These are phyloP conservation scores for Agrypnia vestita DNA, from an alignment of 1,140 invertebrate species.

Conservation along the genomic window DNA sequence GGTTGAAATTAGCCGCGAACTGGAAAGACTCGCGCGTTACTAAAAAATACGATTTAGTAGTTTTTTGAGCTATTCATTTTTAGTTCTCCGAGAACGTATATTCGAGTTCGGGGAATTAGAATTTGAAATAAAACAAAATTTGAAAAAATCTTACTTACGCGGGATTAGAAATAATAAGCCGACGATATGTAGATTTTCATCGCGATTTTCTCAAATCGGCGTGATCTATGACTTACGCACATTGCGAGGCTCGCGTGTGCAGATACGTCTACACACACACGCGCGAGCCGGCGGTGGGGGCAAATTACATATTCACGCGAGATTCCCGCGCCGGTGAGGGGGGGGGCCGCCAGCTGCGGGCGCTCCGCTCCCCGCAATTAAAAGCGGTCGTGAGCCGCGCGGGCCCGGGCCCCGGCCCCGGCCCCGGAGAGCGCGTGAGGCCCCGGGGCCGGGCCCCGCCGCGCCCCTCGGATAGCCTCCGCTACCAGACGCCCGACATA, in stretches of 20 bases:
- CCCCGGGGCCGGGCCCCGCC: slow-evolving; percentile 12
- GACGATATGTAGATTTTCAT: too few species aligned
- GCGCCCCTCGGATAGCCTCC: slow-evolving; percentile 1
- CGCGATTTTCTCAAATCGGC: too few species aligned
- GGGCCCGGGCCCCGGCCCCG: slow-evolving; percentile 12
- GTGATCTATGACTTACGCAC: slow-evolving; percentile 44
- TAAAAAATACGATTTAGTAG: too few species aligned
- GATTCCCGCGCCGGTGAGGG: slow-evolving; percentile 31
- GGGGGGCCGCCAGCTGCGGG: slow-evolving; percentile 48
- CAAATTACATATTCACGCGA: slow-evolving; percentile 43
- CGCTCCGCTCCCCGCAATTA: slow-evolving; percentile 41
- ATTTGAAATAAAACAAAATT: too few species aligned
- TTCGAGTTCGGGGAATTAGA: too few species aligned
- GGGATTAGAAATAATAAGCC: too few species aligned
- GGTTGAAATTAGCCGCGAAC: too few species aligned
- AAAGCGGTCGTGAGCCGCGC: slow-evolving; percentile 25
- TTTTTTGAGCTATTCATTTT: too few species aligned
- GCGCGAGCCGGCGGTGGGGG: neutral
- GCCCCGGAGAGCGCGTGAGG: slow-evolving; percentile 29
- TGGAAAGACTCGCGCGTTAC: too few species aligned
- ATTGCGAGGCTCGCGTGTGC: neutral
- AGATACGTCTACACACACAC: slow-evolving; percentile 10
- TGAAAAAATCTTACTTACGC: too few species aligned
- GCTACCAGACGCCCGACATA: slow-evolving; percentile 20
- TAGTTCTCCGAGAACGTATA: too few species aligned